A percentile compares a stretch with the other conserved stretches of the same genome.
Conservation (phyloP, 2,113 vertebrate genomes). For the Lycaon pictus region DNA sequence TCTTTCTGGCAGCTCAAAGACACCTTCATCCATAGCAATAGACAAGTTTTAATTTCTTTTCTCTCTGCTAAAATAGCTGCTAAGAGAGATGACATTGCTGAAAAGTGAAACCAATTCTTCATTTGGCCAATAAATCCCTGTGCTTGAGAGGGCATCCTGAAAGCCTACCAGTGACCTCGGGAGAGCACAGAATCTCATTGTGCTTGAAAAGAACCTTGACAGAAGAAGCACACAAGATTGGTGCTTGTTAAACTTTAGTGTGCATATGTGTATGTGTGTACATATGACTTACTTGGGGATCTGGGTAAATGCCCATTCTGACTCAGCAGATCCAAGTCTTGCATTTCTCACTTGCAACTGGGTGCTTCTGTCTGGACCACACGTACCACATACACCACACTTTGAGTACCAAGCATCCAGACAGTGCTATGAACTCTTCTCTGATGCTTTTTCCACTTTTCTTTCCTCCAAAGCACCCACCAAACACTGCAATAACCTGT, state of each 20-base stretch:
- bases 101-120: not conserved
- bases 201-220: not conserved
- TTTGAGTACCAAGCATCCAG: not conserved
- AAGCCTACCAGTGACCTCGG: not conserved
- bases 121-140: not conserved
- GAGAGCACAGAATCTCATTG: not conserved
- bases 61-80: slow-evolving; percentile 8
- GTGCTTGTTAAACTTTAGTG: not conserved
- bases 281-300: not conserved
- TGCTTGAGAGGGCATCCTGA: not conserved
- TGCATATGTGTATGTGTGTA: no score
- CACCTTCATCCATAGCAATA: not conserved
- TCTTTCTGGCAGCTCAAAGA: slow-evolving; percentile 36
- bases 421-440: not conserved
- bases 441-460: not conserved
- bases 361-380: not conserved
- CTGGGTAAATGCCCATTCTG: not conserved
- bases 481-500: not conserved
- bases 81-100: not conserved
- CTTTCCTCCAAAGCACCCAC: not conserved
- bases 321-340: not conserved
- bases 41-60: slow-evolving; percentile 40
- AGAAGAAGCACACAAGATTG: not conserved
- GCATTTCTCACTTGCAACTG: not conserved
- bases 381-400: fast-evolving